phyloP scores from a whole-genome alignment of 2,797 vertebrate species.

The Ctenopoma kingsleyae region DNA sequence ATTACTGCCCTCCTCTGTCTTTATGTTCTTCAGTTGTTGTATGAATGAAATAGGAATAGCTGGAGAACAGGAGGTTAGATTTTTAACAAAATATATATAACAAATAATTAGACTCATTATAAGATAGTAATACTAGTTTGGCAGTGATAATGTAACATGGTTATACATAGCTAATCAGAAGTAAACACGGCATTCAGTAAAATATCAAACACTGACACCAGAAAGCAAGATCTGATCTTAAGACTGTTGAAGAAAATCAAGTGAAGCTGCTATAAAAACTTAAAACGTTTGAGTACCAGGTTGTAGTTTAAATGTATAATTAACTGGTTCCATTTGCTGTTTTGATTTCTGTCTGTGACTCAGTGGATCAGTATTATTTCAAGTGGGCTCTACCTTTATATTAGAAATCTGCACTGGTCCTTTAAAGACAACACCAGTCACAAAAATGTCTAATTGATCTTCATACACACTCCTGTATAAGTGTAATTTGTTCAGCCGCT shows the following conservation, averaged over 20 bases:
- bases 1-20: conserved; percentile 80
- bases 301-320: not conserved
- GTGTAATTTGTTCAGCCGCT: not conserved
- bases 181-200: no score
- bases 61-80: conserved; percentile 39
- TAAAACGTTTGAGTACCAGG: not conserved
- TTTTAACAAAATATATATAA: not conserved
- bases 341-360: not conserved
- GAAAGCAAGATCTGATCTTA: no score
- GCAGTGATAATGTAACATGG: no score
- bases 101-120: no score
- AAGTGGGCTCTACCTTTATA: not conserved
- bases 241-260: no score
- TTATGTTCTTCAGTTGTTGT: conserved; percentile 78
- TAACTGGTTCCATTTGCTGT: not conserved
- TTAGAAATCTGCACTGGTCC: not conserved
- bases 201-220: no score
- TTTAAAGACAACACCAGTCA: not conserved
- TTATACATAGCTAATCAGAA: no score
- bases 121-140: no score
- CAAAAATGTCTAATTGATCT: not conserved
- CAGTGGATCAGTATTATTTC: not conserved
- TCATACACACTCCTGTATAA: no score
- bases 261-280: not conserved
- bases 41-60: conserved; percentile 81